Percentiles rank a stretch among this genome's conserved stretches.
Conservation (phyloP, 1,140 invertebrate species). For the Drosophila dunni region DNA sequence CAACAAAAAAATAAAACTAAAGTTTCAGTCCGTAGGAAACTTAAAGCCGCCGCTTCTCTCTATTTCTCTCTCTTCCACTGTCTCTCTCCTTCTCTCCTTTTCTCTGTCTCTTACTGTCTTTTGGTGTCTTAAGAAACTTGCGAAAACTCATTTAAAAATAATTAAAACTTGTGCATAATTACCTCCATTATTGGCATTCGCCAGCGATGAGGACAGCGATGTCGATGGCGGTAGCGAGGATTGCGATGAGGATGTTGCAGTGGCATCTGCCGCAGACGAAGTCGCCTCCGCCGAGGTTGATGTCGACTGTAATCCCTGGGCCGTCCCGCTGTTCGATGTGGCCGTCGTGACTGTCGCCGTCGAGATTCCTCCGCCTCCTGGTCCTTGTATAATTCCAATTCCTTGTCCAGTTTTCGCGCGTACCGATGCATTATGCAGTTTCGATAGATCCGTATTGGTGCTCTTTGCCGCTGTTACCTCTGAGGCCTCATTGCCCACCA, state of each 20-base stretch:
- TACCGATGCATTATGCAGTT: slow-evolving; percentile 85
- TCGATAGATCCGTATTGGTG: slow-evolving; percentile 82
- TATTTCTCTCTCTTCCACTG: slow-evolving; percentile 11
- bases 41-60: slow-evolving; percentile 38
- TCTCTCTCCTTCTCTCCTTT: slow-evolving; percentile 12
- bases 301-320: slow-evolving; percentile 74
- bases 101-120: slow-evolving; percentile 1
- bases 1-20: slow-evolving; percentile 45
- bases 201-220: slow-evolving; percentile 78
- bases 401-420: slow-evolving; percentile 87
- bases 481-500: slow-evolving; percentile 88
- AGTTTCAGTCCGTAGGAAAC: slow-evolving; percentile 54
- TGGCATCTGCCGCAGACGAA: slow-evolving; percentile 58
- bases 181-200: slow-evolving; percentile 85
- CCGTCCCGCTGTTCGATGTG: slow-evolving; percentile 72
- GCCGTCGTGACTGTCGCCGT: slow-evolving; percentile 67
- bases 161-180: slow-evolving; percentile 85
- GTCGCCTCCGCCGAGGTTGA: slow-evolving; percentile 73
- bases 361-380: slow-evolving; percentile 76
- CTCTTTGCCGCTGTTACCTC: slow-evolving; percentile 84
- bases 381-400: slow-evolving; percentile 83
- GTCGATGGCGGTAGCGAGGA: slow-evolving; percentile 73
- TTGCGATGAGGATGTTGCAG: slow-evolving; percentile 68
- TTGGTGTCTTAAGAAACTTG: slow-evolving; percentile 55
- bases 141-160: slow-evolving; percentile 84